Evolutionary conservation across 2,113 vertebrate species (phyloP).

Genomic region (Caranx melampygus): DNA sequence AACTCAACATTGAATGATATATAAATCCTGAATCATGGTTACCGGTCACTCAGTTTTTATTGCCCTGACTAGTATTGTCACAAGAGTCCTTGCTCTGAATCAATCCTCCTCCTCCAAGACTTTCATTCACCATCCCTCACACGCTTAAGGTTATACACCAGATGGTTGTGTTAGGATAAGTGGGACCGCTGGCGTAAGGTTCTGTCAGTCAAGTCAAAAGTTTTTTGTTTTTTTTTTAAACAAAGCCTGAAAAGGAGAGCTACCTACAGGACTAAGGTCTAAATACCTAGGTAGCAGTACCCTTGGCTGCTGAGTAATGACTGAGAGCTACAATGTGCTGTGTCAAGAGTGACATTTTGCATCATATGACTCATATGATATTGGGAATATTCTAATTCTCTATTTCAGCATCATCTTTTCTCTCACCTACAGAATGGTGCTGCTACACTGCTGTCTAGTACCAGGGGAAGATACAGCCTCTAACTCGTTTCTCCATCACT

Average conservation of each 20-base stretch:
- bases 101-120: not conserved
- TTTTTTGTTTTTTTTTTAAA: not conserved
- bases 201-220: not conserved
- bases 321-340: not conserved
- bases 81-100: not conserved
- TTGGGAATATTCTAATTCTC: too few species aligned
- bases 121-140: not conserved
- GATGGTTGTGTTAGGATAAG: not conserved
- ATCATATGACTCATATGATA: not conserved
- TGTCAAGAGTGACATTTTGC: not conserved
- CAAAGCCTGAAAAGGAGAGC: conserved; percentile 1
- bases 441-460: too few species aligned
- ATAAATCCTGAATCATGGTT: not conserved
- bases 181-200: not conserved
- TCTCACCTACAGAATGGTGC: too few species aligned
- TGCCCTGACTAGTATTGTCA: not conserved
- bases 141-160: not conserved
- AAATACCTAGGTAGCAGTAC: not conserved
- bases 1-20: not conserved
- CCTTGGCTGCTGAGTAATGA: not conserved
- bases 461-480: too few species aligned
- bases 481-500: too few species aligned
- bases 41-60: too few species aligned
- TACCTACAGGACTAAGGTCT: not conserved
- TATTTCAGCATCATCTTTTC: too few species aligned